A percentile compares a stretch with the other conserved stretches of the same genome.
Evolutionary conservation across 2,888 invertebrate species (phyloP).

Genomic region (Mycogona germanica): DNA sequence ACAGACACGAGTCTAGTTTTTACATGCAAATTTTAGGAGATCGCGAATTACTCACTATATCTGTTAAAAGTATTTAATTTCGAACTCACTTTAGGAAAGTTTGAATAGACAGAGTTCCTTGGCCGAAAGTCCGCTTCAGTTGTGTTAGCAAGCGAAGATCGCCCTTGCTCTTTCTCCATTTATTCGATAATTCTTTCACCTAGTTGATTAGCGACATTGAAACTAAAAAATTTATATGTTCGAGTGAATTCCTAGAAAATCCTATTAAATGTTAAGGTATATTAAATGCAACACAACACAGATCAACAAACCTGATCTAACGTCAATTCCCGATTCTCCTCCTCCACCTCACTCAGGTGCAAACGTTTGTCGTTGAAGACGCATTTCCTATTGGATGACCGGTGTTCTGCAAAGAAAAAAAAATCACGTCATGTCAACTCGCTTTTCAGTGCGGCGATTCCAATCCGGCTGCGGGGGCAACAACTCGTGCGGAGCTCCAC

Average conservation of each 20-base stretch:
- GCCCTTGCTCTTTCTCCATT: slow-evolving; percentile 1
- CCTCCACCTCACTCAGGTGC: slow-evolving; percentile 8
- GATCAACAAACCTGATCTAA: not conserved
- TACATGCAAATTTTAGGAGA: not conserved
- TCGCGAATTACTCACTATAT: not conserved
- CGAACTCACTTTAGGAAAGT: slow-evolving; percentile 2
- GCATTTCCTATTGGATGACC: not conserved
- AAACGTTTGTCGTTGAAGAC: not conserved
- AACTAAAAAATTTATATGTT: not conserved
- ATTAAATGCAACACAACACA: not conserved
- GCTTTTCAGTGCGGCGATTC: too few species aligned
- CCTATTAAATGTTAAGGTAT: too few species aligned
- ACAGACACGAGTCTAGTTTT: not conserved
- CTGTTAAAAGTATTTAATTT: not conserved
- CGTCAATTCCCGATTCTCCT: not conserved
- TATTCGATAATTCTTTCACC: not conserved
- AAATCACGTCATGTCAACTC: not conserved
- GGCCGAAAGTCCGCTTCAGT: slow-evolving; percentile 5
- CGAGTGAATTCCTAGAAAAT: not conserved
- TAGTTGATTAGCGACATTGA: too few species aligned
- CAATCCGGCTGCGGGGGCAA: too few species aligned
- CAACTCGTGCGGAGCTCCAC: too few species aligned
- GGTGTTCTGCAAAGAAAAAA: not conserved
- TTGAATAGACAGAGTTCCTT: not conserved
- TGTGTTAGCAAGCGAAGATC: not conserved